A percentile compares a stretch with the other conserved stretches of the same genome.
These are phyloP conservation scores for Diaphora mendica DNA, from an alignment of 2,888 invertebrate genomes.

Conservation along the genomic window DNA sequence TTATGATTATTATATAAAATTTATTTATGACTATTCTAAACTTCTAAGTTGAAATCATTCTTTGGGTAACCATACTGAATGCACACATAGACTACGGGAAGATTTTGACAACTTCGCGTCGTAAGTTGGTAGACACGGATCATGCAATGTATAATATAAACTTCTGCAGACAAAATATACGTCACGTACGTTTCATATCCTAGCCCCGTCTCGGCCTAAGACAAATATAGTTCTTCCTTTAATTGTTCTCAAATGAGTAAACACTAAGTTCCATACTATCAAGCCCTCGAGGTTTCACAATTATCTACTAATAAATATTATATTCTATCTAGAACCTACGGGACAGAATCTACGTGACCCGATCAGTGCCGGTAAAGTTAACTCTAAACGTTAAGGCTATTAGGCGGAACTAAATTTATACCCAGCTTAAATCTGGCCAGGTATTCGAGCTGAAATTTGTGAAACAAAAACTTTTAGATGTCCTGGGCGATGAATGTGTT, in stretches of 20 bases:
- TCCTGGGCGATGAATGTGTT: neutral
- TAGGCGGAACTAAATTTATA: conserved; percentile 1
- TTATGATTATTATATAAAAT: too few species aligned
- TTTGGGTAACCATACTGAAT: neutral
- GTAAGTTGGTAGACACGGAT: too few species aligned
- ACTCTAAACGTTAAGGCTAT: neutral
- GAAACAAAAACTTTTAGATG: neutral
- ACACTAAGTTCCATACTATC: too few species aligned
- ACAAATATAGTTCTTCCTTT: too few species aligned
- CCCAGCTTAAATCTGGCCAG: neutral
- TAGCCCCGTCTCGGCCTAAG: too few species aligned
- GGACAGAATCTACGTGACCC: neutral
- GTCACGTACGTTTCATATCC: too few species aligned
- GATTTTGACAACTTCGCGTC: too few species aligned
- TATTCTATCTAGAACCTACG: neutral
- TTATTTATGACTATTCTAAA: too few species aligned
- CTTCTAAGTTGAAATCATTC: neutral
- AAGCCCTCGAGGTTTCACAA: neutral
- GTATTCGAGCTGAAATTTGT: neutral
- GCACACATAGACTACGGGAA: too few species aligned
- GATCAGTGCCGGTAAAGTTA: neutral
- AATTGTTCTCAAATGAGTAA: neutral
- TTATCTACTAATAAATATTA: neutral
- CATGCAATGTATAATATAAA: too few species aligned
- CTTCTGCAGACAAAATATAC: too few species aligned